phyloP scores from a whole-genome alignment of 2,113 vertebrate genomes.

The Scomber japonicus region DNA sequence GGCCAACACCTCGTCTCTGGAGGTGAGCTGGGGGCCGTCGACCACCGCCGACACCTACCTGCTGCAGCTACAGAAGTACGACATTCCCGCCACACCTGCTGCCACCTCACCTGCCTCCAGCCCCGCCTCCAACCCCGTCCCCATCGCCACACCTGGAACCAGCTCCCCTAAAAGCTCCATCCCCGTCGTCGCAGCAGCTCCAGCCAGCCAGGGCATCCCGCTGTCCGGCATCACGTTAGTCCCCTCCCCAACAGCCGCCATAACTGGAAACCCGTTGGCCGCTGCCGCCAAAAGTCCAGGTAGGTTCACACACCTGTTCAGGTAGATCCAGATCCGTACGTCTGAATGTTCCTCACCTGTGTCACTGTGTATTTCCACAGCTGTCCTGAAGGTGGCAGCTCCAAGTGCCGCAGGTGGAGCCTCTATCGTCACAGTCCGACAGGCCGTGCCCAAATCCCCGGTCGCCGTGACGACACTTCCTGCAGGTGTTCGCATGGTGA shows the following conservation, averaged over 20 bases:
- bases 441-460: conserved; percentile 82
- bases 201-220: conserved; percentile 75
- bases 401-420: conserved; percentile 81
- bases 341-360: neutral
- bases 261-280: conserved; percentile 1
- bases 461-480: conserved; percentile 87
- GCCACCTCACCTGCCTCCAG: conserved; percentile 80
- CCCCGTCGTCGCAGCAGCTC: conserved; percentile 78
- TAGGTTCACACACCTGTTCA: neutral
- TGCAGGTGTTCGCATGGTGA: conserved; percentile 89
- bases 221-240: conserved; percentile 70
- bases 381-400: conserved; percentile 87
- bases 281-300: too few relatives aligned
- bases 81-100: conserved; percentile 86
- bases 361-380: conserved; percentile 48
- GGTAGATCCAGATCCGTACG: neutral
- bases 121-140: conserved; percentile 81
- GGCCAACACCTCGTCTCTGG: conserved; percentile 90
- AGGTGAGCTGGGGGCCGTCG: conserved; percentile 92
- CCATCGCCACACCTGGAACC: conserved; percentile 20
- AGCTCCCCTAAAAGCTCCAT: conserved; percentile 87
- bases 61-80: conserved; percentile 91
- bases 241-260: conserved; percentile 62
- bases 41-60: conserved; percentile 90
- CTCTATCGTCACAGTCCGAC: conserved; percentile 88